Base-by-base conservation (phyloP, 1,140 invertebrate genomes). In the Drosophila lini region DNA sequence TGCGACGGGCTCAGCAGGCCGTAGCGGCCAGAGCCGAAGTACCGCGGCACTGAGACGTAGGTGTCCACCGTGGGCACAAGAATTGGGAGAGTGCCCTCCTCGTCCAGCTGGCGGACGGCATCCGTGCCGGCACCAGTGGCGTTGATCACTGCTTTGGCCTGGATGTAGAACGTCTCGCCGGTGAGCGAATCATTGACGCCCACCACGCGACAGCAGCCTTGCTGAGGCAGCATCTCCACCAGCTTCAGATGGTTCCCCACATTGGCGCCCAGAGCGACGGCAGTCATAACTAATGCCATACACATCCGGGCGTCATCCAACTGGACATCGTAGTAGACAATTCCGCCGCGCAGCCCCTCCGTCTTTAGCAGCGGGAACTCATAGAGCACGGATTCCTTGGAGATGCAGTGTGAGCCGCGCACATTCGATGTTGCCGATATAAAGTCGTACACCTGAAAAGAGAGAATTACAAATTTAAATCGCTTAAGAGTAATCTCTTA, bases 301-400 rank as follows among this genome's bases (percentile, higher is more conserved):
- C 84, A 88, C 84, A 88, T 78, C 8, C 84, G 80, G 6, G 78
- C 80, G 28, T 88, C 84, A 31, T 88, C 84, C 38, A 80, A 3
- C 48, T 88, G 84, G 3, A 63, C 68, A 8, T 89, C 84, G 44
- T 89, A 88, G 78, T 89, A 88, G 32, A 84, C 84, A 13, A 88
- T 19, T 0, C 77, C 75, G 10, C 84, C 84, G 3, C 71, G 36
- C 15, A 88, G 59, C 0, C 69, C 77, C 0, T 88, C 31, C 2
- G 40, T 28, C 0, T 76, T 71, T 5, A 88, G 55, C 5, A 89
- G 38, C 5, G 84, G 84, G 13, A 89, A 84, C 61, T 89, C 74
- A 2, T 52, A 42, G 10, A 88, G 65, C 5, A 81, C 71, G 6
- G 36, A 41, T 10, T 63, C 36, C 36, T 52, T 68, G 5, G 64